Evolutionary conservation across 2,113 vertebrate genomes (phyloP).

Genomic region (Mesoclemmys tuberculata): DNA sequence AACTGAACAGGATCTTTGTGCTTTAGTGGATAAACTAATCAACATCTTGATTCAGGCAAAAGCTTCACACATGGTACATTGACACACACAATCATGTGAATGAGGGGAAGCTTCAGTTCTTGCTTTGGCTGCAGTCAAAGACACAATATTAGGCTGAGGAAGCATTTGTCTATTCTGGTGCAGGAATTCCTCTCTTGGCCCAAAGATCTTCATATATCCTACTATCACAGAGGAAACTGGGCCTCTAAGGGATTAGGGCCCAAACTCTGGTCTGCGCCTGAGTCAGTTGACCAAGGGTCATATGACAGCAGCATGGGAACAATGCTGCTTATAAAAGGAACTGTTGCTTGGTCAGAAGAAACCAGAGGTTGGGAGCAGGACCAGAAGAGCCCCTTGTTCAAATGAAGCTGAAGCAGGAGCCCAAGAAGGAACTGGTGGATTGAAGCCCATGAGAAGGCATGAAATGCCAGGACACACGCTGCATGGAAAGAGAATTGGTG

Average conservation of each 20-base stretch:
- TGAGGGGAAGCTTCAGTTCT: not conserved
- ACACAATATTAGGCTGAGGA: not conserved
- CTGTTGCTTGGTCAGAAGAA: not conserved
- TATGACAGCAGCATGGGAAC: not conserved
- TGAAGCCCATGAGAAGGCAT: not conserved
- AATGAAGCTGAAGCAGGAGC: not conserved
- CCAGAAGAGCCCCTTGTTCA: not conserved
- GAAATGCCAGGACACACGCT: no score
- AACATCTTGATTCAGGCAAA: not conserved
- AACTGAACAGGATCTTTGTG: accelerated
- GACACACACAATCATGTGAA: not conserved
- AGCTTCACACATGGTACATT: accelerated
- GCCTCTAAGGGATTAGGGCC: not conserved
- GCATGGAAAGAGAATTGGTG: not conserved
- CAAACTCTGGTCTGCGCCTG: not conserved
- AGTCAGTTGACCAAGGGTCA: not conserved
- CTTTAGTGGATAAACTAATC: accelerated
- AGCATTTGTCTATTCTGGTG: not conserved
- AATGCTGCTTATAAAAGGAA: not conserved
- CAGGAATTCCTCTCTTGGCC: not conserved
- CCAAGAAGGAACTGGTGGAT: not conserved
- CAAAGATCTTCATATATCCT: not conserved
- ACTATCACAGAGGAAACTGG: not conserved
- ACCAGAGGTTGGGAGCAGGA: not conserved
- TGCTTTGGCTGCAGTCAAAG: not conserved